These are phyloP conservation scores for Abscondita cerata DNA, from an alignment of 2,888 invertebrate species.

Conservation along the genomic window DNA sequence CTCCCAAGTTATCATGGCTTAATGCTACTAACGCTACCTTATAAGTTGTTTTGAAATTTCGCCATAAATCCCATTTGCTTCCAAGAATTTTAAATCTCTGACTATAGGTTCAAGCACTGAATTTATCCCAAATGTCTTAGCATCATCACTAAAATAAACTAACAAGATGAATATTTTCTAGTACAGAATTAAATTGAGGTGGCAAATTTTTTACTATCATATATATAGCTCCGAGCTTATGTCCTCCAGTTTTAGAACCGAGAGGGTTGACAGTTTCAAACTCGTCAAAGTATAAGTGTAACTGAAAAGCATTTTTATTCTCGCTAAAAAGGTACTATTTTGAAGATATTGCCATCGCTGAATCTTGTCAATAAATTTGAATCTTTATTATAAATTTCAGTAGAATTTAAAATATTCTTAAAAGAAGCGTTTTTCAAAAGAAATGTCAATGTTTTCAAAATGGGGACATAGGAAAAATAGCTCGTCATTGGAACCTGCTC, in stretches of 20 bases:
- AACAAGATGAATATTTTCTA: constrained; percentile 26
- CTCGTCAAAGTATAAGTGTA: constrained; percentile 32
- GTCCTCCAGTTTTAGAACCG: constrained; percentile 28
- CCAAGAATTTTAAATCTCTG: constrained; percentile 32
- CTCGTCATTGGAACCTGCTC: no score
- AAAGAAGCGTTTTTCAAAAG: no score
- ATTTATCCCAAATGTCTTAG: constrained; percentile 16
- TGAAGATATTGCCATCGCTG: neutral
- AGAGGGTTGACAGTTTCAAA: constrained; percentile 30
- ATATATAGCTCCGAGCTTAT: constrained; percentile 25
- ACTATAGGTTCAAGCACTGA: constrained; percentile 28
- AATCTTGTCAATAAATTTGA: neutral
- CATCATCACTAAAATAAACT: constrained; percentile 8
- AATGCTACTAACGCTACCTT: neutral
- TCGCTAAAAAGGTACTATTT: constrained; percentile 5
- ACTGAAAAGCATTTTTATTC: constrained; percentile 17
- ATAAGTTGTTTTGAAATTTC: neutral
- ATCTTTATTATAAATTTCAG: no score
- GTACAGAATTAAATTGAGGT: constrained; percentile 18
- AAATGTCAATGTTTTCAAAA: no score
- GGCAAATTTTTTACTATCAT: constrained; percentile 22
- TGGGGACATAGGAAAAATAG: no score
- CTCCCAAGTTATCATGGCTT: constrained; percentile 24
- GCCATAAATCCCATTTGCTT: constrained; percentile 29
- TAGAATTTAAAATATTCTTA: no score